phyloP scores from a whole-genome alignment of 2,797 vertebrate genomes.

The Arctocebus calabarensis region DNA sequence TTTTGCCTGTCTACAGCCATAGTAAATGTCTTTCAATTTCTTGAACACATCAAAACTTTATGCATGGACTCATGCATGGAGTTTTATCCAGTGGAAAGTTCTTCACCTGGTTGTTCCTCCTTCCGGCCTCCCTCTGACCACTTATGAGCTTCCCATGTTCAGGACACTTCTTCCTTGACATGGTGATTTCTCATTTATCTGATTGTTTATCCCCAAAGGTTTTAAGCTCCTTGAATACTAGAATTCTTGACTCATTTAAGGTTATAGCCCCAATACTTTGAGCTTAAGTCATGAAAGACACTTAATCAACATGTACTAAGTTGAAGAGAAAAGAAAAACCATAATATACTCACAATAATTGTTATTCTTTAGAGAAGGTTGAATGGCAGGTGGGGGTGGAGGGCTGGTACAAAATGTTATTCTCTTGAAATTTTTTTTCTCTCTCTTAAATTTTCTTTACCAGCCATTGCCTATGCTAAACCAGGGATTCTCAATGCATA shows the following conservation, averaged over 20 bases:
- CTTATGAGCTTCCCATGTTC: neutral
- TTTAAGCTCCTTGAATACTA: neutral
- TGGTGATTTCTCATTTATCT: neutral
- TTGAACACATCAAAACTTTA: neutral
- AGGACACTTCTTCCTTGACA: neutral
- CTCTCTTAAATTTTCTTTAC: neutral
- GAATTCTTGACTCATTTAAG: neutral
- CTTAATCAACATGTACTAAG: neutral
- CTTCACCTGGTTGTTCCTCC: neutral
- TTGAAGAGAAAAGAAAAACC: slow-evolving; percentile 17
- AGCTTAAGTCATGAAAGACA: neutral
- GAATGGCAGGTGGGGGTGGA: neutral
- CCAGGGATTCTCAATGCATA: too few species aligned
- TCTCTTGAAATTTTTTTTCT: neutral
- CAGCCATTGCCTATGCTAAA: neutral
- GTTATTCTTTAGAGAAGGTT: neutral
- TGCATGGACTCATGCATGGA: neutral
- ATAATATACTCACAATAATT: neutral
- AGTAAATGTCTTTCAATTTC: neutral
- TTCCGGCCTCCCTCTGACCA: neutral
- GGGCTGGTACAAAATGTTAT: neutral
- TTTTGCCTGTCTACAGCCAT: neutral
- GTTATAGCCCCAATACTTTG: neutral
- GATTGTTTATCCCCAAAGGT: neutral
- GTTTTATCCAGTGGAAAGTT: neutral